These are phyloP conservation scores for Acanthisitta chloris DNA, from an alignment of 2,113 vertebrate genomes.

Conservation along the genomic window DNA sequence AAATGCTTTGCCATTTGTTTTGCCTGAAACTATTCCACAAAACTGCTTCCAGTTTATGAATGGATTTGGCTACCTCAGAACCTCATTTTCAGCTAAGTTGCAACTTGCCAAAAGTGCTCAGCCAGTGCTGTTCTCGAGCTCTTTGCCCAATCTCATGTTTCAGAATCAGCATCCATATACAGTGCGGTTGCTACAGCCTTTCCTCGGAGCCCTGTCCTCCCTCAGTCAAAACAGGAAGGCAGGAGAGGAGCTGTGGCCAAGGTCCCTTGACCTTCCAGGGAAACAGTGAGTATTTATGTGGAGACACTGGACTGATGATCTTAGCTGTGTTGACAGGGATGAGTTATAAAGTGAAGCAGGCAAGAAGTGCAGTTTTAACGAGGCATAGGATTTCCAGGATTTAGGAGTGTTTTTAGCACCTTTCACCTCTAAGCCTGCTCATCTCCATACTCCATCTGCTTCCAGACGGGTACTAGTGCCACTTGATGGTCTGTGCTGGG, in stretches of 20 bases:
- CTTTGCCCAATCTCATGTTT: conserved; percentile 46
- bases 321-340: conserved; percentile 53
- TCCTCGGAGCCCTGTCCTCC: conserved; percentile 21
- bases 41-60: conserved; percentile 64
- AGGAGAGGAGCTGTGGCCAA: conserved; percentile 21
- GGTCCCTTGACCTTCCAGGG: conserved; percentile 56
- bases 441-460: accelerated
- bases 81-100: conserved; percentile 23
- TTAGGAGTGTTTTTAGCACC: conserved; percentile 45
- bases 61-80: conserved; percentile 64
- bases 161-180: neutral
- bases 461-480: neutral
- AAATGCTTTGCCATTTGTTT: conserved; percentile 62
- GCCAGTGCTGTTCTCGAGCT: conserved; percentile 12
- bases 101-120: conserved; percentile 52
- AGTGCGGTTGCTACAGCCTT: conserved; percentile 26
- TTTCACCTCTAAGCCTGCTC: neutral
- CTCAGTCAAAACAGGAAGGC: conserved; percentile 58
- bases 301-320: neutral
- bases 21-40: conserved; percentile 67
- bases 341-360: conserved; percentile 42
- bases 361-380: conserved; percentile 13
- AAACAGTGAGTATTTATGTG: conserved; percentile 7
- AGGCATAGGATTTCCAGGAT: conserved; percentile 56
- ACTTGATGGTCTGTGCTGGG: accelerated